Conservation (phyloP, 2,888 invertebrate species). For the Pomacea canaliculata region DNA sequence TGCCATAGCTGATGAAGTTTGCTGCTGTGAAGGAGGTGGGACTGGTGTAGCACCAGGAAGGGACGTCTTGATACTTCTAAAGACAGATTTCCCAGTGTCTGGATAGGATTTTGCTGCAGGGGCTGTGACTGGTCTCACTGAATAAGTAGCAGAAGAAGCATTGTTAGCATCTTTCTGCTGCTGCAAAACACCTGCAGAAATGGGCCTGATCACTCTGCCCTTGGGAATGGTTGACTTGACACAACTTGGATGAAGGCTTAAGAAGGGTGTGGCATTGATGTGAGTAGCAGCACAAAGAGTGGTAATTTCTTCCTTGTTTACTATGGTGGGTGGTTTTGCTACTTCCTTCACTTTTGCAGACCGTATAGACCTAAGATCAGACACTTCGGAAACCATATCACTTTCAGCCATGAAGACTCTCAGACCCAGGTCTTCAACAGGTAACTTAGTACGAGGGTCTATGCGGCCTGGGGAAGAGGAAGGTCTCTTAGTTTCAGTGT, state of each 20-base stretch:
- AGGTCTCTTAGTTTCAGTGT: constrained; percentile 46
- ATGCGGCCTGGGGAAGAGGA: constrained; percentile 64
- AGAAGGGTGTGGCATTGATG: constrained; percentile 41
- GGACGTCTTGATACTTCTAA: constrained; percentile 42
- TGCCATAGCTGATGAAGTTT: constrained; percentile 50
- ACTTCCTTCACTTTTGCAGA: constrained; percentile 44
- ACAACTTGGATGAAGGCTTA: constrained; percentile 53
- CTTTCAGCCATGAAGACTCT: constrained; percentile 47
- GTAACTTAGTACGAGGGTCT: constrained; percentile 62
- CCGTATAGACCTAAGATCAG: constrained; percentile 47
- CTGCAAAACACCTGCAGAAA: constrained; percentile 50
- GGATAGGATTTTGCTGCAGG: constrained; percentile 39
- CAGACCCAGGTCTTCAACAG: constrained; percentile 52
- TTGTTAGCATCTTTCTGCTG: constrained; percentile 5
- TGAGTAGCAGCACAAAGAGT: constrained; percentile 49
- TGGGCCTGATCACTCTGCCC: constrained; percentile 59
- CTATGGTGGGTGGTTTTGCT: constrained; percentile 36
- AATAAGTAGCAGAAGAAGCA: background rate
- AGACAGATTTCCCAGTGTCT: constrained; percentile 40
- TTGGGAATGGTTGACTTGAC: constrained; percentile 57
- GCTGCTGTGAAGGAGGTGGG: constrained; percentile 32
- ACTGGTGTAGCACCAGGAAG: constrained; percentile 42
- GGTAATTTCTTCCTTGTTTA: constrained; percentile 47
- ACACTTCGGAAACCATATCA: constrained; percentile 48
- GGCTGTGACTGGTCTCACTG: constrained; percentile 47